Base-by-base conservation (phyloP, 2,113 vertebrate species). In the Oreocharis arfaki region DNA sequence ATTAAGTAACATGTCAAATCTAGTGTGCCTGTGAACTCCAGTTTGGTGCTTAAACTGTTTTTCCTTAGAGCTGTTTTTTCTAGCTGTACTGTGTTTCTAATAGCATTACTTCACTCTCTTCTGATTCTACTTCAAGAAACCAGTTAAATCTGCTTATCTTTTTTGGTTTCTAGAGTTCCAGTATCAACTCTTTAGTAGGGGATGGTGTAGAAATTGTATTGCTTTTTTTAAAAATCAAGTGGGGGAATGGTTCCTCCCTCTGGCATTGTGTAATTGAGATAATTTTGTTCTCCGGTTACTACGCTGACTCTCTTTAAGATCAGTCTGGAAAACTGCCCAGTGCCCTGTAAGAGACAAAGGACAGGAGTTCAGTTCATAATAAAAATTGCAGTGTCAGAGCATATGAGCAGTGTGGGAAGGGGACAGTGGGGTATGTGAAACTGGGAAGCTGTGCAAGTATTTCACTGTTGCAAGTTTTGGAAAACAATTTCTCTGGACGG, bases 241-340 rank as follows among this genome's bases (percentile, higher is more conserved):
- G 18, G 11, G 56, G 32, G 84, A 93, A 76, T 79, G 7, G 7
- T 83, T 68, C 73, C 87, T 83, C 53, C 41, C 77, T 76, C 61
- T 96, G 65, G 22, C 3, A 19, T 71, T 89, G 68, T 78, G 49
- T 82, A 86, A 88, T 75, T 68, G 60, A 81, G 47, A 35, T 89
- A 92, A 78, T 84, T 87, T 27, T 35, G 23, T 89, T 89, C 69
- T 90, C 37, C 30, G 37, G 1, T 89, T 87, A n/a, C 64, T 73
- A 18, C 0, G 6, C 69, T 78, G 61, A 64, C 37, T 84, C 46
- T 76, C 65, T 81, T 92, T 77, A 90, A 94, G 76, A 87, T 90
- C 60, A 81, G 41, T 77, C 86, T 92, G 93, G 88, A 89, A 94
- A 61, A 64, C 53, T 90, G 80, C 86, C 83, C 86, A 71, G 49